phyloP scores from a whole-genome alignment of 1,140 invertebrate genomes.

The Fopius arisanus region DNA sequence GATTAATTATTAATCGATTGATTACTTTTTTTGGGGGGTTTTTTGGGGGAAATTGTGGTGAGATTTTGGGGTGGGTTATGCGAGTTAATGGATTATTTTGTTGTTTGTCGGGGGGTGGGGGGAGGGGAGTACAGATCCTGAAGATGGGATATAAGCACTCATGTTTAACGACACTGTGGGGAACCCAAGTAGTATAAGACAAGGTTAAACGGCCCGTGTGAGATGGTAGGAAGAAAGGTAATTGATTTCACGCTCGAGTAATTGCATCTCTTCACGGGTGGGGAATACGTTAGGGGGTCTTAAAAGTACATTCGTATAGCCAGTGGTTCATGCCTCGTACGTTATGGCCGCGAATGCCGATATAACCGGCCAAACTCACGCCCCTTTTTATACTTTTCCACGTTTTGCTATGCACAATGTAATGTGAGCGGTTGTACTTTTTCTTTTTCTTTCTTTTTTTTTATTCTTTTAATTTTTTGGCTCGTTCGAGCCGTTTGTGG shows the following conservation, averaged over 20 bases:
- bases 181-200: not conserved
- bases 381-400: not conserved
- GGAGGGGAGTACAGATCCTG: not conserved
- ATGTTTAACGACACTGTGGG: constrained; percentile 6
- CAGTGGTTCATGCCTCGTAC: constrained; percentile 46
- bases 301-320: constrained; percentile 43
- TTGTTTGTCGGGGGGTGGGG: not conserved
- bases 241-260: constrained; percentile 52
- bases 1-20: too few species aligned
- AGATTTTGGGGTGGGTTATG: not conserved
- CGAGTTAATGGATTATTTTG: not conserved
- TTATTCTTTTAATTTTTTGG: too few species aligned
- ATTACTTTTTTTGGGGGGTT: not conserved
- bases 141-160: not conserved
- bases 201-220: constrained; percentile 21
- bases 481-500: too few species aligned
- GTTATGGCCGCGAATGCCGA: constrained; percentile 49
- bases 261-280: constrained; percentile 46
- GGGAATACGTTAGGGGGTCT: constrained; percentile 40
- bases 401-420: not conserved
- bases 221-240: constrained; percentile 37
- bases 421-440: not conserved
- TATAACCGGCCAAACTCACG: constrained; percentile 32
- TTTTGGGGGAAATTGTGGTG: not conserved
- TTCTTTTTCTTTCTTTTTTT: not conserved